Evolutionary conservation across 2,888 invertebrate species (phyloP), one percentile per base, ranked within the genome.

Genomic region (Aproaerema taeniolella): DNA sequence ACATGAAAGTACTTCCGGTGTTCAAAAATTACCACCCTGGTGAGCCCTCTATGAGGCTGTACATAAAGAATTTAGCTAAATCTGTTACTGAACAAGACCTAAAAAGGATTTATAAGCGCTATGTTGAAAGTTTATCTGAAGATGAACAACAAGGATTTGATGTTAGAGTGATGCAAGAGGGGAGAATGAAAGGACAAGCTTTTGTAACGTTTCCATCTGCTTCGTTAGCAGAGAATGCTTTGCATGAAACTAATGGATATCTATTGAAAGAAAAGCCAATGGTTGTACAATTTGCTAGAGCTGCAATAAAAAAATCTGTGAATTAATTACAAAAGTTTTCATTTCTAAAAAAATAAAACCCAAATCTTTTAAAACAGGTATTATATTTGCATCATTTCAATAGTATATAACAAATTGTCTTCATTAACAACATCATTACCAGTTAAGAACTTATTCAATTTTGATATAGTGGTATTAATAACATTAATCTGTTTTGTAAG

Each of bases 131-230:
- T 29, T 56, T 77, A 38, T 57, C 72, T 13, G 74, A 74, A 41
- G 75, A 82, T 32, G 79, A 87, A 35, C 67, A 77, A 7, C 80
- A 80, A 44, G 82, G 83, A 31, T 89, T 91, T 72, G 89, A 90
- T 69, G 90, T 97, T 2, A 89, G 94, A 53, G 88, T 97, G 9
- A 95, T 98, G 96, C 94, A 95, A 64, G 95, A 96, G 72, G 98
- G 98, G 1, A 89, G 96, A 61, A 97, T 98, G 97, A 98, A 97
- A 75, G 97, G 97, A 0, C 98, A 98, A 77, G 97, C 96, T 1
- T 98, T 98, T 87, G 89, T 98, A 0, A 95, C 95, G 0, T 87
- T 96, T 39, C 93, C 95, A 38, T 90, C 88, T 56, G 87, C 91
- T 9, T 82, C 87, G 32, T 78, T 89, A 56, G 95, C 95, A 0